phyloP scores from a whole-genome alignment of 2,113 vertebrate species.

The Speoplatyrhinus poulsoni region DNA sequence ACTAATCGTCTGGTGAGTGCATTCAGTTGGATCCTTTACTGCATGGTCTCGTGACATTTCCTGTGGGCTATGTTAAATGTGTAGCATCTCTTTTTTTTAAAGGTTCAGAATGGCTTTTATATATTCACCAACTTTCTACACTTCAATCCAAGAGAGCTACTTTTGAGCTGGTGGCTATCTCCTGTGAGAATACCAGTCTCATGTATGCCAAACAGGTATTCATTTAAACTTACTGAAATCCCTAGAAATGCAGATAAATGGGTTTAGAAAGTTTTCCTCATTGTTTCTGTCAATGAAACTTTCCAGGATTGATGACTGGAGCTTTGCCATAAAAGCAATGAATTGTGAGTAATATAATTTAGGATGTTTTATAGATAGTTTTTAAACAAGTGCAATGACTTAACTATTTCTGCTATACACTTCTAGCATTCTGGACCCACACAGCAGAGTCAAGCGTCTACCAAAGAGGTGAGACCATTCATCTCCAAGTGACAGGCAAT shows the following conservation, averaged over 20 bases:
- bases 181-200: conserved; percentile 37
- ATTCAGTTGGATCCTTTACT: too few species aligned
- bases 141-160: conserved; percentile 16
- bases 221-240: neutral
- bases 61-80: too few species aligned
- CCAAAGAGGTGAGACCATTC: conserved; percentile 49
- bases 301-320: neutral
- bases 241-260: neutral
- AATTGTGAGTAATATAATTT: conserved; percentile 49
- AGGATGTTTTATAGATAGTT: neutral
- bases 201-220: conserved; percentile 49
- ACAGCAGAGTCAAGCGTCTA: conserved; percentile 45
- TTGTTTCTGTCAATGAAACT: neutral
- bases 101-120: conserved; percentile 41
- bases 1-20: conserved; percentile 46
- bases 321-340: conserved; percentile 54
- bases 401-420: neutral
- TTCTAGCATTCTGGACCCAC: conserved; percentile 58
- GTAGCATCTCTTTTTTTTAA: conserved; percentile 8
- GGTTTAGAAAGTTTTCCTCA: neutral
- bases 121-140: conserved; percentile 51
- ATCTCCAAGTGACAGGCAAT: conserved; percentile 55
- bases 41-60: too few species aligned
- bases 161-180: conserved; percentile 12
- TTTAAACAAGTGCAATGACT: neutral